These are phyloP conservation scores for Ditula angustiorana DNA, from an alignment of 2,888 invertebrate genomes.

Conservation along the genomic window DNA sequence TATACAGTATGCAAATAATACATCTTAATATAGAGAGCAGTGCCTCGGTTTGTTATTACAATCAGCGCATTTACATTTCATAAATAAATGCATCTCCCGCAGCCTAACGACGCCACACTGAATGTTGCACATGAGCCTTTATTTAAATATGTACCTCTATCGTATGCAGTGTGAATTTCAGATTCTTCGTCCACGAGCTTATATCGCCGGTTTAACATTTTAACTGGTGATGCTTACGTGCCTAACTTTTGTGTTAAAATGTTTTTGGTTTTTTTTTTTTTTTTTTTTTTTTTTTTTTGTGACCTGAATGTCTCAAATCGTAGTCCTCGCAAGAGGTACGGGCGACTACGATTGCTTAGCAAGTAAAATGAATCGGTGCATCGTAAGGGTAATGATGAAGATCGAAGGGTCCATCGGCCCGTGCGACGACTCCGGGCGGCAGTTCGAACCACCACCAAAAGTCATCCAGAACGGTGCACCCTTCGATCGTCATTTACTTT, in stretches of 20 bases:
- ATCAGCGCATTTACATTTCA: slow-evolving; percentile 86
- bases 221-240: slow-evolving; percentile 8
- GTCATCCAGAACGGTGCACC: too few species aligned
- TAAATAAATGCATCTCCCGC: slow-evolving; percentile 83
- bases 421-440: too few species aligned
- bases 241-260: slow-evolving; percentile 21
- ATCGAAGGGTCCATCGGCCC: too few species aligned
- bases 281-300: background rate
- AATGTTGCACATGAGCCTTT: slow-evolving; percentile 66
- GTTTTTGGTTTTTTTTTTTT: slow-evolving; percentile 6
- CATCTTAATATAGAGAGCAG: slow-evolving; percentile 85
- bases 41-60: slow-evolving; percentile 84
- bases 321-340: too few species aligned
- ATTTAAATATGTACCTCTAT: slow-evolving; percentile 74
- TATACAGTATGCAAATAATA: slow-evolving; percentile 81
- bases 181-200: slow-evolving; percentile 31
- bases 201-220: slow-evolving; percentile 35
- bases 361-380: too few species aligned
- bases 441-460: too few species aligned
- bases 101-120: slow-evolving; percentile 74
- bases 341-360: too few species aligned
- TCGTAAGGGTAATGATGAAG: too few species aligned
- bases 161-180: slow-evolving; percentile 66
- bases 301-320: background rate
- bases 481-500: too few species aligned